Conservation (phyloP, 2,888 invertebrate species). For the Oconnorella tubifera region DNA sequence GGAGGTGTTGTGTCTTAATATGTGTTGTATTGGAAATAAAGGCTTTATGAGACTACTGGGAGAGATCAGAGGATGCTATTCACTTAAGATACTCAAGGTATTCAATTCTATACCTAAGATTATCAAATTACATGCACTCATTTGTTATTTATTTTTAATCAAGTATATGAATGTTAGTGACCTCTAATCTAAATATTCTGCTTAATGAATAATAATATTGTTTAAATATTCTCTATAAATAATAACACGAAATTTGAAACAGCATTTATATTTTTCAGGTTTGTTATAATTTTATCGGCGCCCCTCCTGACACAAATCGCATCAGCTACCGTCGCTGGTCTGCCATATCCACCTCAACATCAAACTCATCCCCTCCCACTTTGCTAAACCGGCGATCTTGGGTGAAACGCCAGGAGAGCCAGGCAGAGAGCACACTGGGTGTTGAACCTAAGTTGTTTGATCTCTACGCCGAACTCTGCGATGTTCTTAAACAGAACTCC, state of each 20-base stretch:
- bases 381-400: not conserved
- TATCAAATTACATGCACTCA: too few relatives aligned
- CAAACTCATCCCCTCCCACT: not conserved
- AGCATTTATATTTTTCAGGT: too few relatives aligned
- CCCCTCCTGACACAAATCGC: not conserved
- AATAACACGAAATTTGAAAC: too few relatives aligned
- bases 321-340: constrained; percentile 8
- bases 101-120: not conserved
- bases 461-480: constrained; percentile 45
- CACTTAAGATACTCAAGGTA: constrained; percentile 45
- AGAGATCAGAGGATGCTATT: constrained; percentile 45
- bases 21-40: constrained; percentile 51
- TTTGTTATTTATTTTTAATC: too few relatives aligned
- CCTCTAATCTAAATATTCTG: too few relatives aligned
- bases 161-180: too few relatives aligned
- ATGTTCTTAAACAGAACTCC: constrained; percentile 48
- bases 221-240: too few relatives aligned
- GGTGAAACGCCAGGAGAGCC: not conserved
- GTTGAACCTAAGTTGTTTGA: constrained; percentile 4
- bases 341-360: constrained; percentile 29
- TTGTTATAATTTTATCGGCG: constrained; percentile 51
- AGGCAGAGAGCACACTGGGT: too few relatives aligned
- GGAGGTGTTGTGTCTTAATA: constrained; percentile 47
- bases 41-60: constrained; percentile 49
- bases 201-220: too few relatives aligned